Evolutionary conservation across 2,797 vertebrate genomes (phyloP).

Genomic region (Galago senegalensis): DNA sequence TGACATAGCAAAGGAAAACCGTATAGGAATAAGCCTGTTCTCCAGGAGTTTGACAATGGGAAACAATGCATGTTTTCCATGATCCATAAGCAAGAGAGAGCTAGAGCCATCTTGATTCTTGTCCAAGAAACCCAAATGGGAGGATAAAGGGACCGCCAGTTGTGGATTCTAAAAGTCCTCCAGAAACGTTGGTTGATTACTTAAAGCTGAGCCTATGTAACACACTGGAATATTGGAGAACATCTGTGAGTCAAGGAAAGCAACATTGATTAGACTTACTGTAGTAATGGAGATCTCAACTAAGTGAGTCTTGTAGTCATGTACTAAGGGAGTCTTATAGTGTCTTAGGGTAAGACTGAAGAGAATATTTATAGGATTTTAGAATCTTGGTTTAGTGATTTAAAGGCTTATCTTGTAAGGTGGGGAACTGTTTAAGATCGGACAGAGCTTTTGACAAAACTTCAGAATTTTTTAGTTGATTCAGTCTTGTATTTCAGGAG

Average conservation of each 20-base stretch:
- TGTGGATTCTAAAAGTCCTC: background rate
- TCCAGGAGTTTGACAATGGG: background rate
- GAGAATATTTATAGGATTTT: background rate
- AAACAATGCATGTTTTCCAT: background rate
- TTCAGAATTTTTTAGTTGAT: background rate
- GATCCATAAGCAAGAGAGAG: background rate
- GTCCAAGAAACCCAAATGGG: background rate
- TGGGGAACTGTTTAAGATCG: background rate
- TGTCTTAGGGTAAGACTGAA: background rate
- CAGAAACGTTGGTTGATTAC: constrained; percentile 1
- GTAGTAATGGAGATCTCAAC: background rate
- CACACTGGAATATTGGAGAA: background rate
- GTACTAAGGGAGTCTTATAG: background rate
- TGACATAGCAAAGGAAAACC: constrained; percentile 26
- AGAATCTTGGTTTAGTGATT: background rate
- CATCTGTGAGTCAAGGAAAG: constrained; percentile 5
- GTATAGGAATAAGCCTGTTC: background rate
- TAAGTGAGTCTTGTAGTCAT: background rate
- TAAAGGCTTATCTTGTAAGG: constrained; percentile 9
- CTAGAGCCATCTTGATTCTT: background rate
- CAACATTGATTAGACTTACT: constrained; percentile 22
- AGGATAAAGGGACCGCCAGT: background rate
- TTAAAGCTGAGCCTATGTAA: background rate
- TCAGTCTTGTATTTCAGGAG: constrained; percentile 1
- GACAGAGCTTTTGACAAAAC: background rate